Base-by-base conservation (phyloP, 2,888 invertebrate species). In the Ectemnius continuus region DNA sequence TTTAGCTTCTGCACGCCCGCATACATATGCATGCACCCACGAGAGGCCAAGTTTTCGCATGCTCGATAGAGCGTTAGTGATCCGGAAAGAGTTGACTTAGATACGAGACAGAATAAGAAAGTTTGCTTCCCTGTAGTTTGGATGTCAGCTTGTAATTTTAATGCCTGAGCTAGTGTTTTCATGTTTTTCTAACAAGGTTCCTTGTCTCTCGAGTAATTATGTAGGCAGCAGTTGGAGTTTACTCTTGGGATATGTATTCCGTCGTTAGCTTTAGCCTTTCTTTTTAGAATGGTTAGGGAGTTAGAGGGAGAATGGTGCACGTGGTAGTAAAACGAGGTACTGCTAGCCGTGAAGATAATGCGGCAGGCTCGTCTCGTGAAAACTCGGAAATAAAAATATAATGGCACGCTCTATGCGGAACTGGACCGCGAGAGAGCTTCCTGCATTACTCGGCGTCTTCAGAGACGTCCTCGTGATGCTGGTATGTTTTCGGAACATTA, bases 281-380 rank as follows among this genome's bases (percentile, higher is more conserved):
- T 16, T 48, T 48, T 56, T 60, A 47, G 59, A 48, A 14, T 57
- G 14, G 58, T 58, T 28, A 47, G 60, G 26, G 23, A 20, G 46
- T 58, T 59, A 67, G 70, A 70, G 74, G 64, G 70, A 78, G 78
- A 82, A 80, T 75, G 68, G 59, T 58, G 61, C 66, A 62, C 76
- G 36, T 11, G 36, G 8, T 36, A 36, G 36, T 36, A 73, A 70
- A 80, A 78, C 70, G 69, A 62, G 46, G 28, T 61, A 56, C 14
- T 59, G 63, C 58, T 48, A 62, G 63, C 75, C 75, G 77, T 81
- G 77, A 75, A 79, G 79, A 77, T 81, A 79, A 77, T 75, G 67
- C 67, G 63, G 46, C 16, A 71, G 18, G 36, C 28, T 26, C 61
- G 57, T 48, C 20, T 23, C 45, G 68, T 28, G 48, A 59, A 74